phyloP scores from a whole-genome alignment of 2,113 vertebrate genomes.

The Terrapene triunguis region DNA sequence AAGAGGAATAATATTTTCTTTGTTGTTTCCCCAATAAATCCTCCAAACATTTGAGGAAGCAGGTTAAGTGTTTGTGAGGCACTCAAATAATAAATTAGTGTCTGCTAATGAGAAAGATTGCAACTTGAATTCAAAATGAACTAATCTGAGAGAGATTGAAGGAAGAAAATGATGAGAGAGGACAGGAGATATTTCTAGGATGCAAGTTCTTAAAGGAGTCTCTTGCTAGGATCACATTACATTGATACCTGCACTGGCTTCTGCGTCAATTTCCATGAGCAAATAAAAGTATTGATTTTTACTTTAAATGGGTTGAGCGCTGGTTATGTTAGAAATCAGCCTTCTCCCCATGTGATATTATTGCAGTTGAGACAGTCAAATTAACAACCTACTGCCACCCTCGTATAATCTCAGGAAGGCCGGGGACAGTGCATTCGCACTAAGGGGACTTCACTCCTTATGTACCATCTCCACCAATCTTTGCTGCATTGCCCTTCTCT shows the following conservation, averaged over 20 bases:
- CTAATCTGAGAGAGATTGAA: background rate
- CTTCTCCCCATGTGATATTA: background rate
- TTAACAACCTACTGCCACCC: background rate
- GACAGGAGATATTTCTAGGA: background rate
- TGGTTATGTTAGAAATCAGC: background rate
- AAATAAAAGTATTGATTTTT: background rate
- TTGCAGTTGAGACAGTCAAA: background rate
- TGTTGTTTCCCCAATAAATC: background rate
- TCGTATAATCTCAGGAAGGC: background rate
- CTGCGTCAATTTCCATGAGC: background rate
- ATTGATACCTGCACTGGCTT: background rate
- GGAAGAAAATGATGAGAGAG: background rate
- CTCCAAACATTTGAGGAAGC: background rate
- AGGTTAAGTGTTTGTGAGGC: constrained; percentile 39
- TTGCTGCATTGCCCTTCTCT: background rate
- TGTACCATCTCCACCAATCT: background rate
- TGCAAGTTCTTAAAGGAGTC: background rate
- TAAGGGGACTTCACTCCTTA: background rate
- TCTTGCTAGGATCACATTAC: background rate
- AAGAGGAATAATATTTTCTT: background rate
- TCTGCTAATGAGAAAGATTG: background rate
- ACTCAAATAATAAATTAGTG: constrained; percentile 38
- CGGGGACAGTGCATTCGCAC: background rate
- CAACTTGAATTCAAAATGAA: background rate
- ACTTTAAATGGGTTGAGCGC: background rate